These are phyloP conservation scores for Stegodyphus mimosarum DNA, from an alignment of 1,140 invertebrate genomes.

Conservation along the genomic window DNA sequence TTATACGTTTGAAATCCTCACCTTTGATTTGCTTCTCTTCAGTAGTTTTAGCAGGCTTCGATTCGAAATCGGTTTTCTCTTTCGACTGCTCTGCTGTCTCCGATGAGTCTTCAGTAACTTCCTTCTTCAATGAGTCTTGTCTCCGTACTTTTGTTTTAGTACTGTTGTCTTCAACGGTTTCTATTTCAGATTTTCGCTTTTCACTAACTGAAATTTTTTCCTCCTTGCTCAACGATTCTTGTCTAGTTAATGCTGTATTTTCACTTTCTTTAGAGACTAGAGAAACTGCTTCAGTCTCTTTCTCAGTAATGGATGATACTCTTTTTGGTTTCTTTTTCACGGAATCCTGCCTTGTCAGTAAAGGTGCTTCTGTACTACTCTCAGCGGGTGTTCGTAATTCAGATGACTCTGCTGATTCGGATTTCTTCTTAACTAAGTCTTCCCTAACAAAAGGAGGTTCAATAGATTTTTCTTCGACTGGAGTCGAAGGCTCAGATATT, in stretches of 20 bases:
- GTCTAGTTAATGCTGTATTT: background rate
- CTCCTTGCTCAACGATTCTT: constrained; percentile 20
- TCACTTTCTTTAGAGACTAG: background rate
- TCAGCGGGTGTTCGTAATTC: constrained; percentile 22
- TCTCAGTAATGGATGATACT: background rate
- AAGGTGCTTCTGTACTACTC: background rate
- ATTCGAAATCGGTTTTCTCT: background rate
- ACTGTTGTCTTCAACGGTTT: background rate
- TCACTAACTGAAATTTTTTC: background rate
- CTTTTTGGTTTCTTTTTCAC: constrained; percentile 6
- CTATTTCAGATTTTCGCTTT: background rate
- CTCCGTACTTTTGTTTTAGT: background rate
- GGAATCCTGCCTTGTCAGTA: background rate
- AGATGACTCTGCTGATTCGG: constrained; percentile 25
- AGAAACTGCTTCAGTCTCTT: background rate
- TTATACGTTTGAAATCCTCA: constrained; percentile 23
- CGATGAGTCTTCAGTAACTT: background rate
- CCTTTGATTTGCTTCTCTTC: constrained; percentile 30
- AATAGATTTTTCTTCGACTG: background rate
- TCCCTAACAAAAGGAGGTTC: constrained; percentile 4
- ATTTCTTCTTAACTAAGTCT: constrained; percentile 38
- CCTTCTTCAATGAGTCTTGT: constrained; percentile 16
- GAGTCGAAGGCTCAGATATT: constrained; percentile 4
- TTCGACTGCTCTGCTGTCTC: background rate
- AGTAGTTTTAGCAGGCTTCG: background rate